These are phyloP conservation scores for Diprion similis DNA, from an alignment of 1,140 invertebrate species.

Conservation along the genomic window DNA sequence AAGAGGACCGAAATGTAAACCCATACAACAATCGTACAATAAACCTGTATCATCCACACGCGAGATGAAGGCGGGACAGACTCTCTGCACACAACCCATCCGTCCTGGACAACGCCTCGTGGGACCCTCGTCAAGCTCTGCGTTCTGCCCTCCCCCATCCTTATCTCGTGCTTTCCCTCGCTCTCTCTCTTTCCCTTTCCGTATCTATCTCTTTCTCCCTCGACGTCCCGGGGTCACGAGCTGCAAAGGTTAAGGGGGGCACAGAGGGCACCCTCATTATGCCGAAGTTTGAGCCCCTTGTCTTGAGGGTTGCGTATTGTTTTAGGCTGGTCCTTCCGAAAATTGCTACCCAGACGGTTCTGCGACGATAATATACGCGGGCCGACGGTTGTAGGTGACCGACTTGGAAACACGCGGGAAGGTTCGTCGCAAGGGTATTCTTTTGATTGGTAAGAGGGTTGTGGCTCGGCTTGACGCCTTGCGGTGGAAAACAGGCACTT, in stretches of 20 bases:
- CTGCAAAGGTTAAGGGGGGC: too few relatives aligned
- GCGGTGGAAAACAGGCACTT: neutral
- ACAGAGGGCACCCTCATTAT: conserved; percentile 40
- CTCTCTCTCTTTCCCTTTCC: neutral
- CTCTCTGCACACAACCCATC: neutral
- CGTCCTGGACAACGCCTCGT: neutral
- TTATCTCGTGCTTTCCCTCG: neutral
- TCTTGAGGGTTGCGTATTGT: conserved; percentile 39
- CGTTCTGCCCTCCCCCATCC: neutral
- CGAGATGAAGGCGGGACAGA: neutral
- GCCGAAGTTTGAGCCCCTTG: conserved; percentile 31
- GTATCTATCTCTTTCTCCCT: too few relatives aligned
- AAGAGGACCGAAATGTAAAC: too few relatives aligned
- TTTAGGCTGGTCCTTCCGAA: conserved; percentile 30
- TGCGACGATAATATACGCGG: conserved; percentile 14
- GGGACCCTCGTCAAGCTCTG: neutral
- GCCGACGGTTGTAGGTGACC: conserved; percentile 8
- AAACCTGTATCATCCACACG: neutral
- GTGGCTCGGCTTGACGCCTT: neutral
- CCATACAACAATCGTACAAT: neutral
- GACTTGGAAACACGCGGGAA: neutral
- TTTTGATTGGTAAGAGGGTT: too few relatives aligned
- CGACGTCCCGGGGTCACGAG: too few relatives aligned
- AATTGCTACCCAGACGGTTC: conserved; percentile 20
- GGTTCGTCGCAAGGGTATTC: too few relatives aligned